A percentile compares a stretch with the other conserved stretches of the same genome.
Evolutionary conservation across 1,140 invertebrate genomes (phyloP).

Genomic region (Conus betulinus): DNA sequence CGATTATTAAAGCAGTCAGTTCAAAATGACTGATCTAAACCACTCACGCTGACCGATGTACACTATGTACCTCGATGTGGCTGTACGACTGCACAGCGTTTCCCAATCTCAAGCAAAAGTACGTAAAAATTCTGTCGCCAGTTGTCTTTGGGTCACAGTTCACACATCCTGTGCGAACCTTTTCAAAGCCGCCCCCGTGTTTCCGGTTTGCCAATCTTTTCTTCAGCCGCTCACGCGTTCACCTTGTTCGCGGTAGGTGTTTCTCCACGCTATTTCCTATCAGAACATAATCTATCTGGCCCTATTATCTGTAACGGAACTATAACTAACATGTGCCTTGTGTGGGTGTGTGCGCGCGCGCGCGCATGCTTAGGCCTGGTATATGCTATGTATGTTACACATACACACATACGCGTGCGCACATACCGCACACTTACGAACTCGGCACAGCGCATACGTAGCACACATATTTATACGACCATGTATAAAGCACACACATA

Average conservation of each 20-base stretch:
- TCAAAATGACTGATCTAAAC: background rate
- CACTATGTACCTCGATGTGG: conserved; percentile 23
- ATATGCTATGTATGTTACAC: no score
- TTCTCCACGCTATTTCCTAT: no score
- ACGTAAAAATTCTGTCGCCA: conserved; percentile 12
- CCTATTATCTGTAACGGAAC: no score
- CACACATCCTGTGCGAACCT: background rate
- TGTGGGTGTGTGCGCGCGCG: no score
- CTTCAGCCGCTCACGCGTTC: no score
- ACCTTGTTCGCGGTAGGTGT: no score
- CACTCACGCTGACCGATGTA: no score
- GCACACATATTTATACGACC: background rate
- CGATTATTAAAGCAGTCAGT: background rate
- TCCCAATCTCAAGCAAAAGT: background rate
- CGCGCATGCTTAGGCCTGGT: no score
- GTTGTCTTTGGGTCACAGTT: conserved; percentile 17
- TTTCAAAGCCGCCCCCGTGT: background rate
- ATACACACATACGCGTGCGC: background rate
- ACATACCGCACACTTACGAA: background rate
- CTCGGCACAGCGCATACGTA: background rate
- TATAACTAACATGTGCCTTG: no score
- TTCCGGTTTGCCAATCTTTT: background rate
- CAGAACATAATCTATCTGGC: no score
- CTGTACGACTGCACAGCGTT: conserved; percentile 25
- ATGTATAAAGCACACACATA: background rate